Evolutionary conservation across 2,888 invertebrate genomes (phyloP).

Genomic region (Oligia latruncula): DNA sequence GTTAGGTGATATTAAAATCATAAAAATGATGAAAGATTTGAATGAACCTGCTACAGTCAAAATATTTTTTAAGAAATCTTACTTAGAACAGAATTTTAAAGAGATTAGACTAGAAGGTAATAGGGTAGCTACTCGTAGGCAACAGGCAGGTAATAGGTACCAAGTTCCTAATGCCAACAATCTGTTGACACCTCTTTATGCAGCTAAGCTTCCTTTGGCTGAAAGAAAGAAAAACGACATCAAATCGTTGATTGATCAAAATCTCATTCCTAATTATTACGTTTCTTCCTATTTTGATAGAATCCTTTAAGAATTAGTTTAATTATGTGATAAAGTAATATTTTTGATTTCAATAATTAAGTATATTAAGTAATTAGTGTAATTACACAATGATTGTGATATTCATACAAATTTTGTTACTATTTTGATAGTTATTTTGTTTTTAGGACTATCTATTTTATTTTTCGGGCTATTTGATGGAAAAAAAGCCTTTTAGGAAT

Average conservation of each 20-base stretch:
- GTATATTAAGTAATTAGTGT: neutral
- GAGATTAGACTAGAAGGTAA: constrained; percentile 9
- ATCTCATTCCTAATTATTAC: constrained; percentile 38
- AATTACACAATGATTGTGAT: neutral
- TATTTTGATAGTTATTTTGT: too few species aligned
- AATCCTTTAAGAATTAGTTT: neutral
- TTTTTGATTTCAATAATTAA: neutral
- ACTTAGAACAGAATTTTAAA: constrained; percentile 31
- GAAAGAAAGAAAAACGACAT: constrained; percentile 37
- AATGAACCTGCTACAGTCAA: constrained; percentile 28
- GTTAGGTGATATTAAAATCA: constrained; percentile 15
- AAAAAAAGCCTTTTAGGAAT: too few species aligned
- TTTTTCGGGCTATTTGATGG: too few species aligned
- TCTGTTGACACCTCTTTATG: neutral
- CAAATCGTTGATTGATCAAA: constrained; percentile 38
- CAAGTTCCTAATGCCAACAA: neutral
- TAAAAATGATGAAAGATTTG: constrained; percentile 34
- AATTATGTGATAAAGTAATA: neutral
- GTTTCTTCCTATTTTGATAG: constrained; percentile 13
- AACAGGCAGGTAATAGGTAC: neutral
- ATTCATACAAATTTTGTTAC: neutral
- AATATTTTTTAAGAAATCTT: constrained; percentile 29
- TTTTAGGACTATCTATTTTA: too few species aligned
- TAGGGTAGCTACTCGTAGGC: neutral
- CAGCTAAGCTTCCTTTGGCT: neutral